These are phyloP conservation scores for Acropternis orthonyx DNA, from an alignment of 2,797 vertebrate genomes.

Conservation along the genomic window DNA sequence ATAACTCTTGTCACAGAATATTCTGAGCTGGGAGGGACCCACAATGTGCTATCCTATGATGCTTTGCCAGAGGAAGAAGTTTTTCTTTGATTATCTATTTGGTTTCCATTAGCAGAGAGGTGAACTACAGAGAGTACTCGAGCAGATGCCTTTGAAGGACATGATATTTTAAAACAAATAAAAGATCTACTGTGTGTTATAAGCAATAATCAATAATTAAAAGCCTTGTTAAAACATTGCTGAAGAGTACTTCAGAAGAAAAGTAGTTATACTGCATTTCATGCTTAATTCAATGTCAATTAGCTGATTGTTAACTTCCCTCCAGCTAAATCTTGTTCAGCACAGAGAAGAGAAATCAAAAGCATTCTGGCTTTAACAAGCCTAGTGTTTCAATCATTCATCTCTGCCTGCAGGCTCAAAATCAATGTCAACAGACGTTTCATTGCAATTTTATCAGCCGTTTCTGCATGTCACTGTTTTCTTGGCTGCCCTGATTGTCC, in stretches of 20 bases:
- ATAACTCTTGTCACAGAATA: neutral
- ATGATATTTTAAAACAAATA: constrained; percentile 73
- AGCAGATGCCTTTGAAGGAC: constrained; percentile 70
- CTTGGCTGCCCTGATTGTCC: constrained; percentile 66
- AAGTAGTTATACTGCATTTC: constrained; percentile 91
- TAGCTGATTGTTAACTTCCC: constrained; percentile 97
- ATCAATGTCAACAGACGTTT: constrained; percentile 96
- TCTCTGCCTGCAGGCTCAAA: constrained; percentile 88
- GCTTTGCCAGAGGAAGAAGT: neutral
- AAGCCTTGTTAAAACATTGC: constrained; percentile 79
- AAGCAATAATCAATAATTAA: constrained; percentile 85
- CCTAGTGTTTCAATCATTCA: constrained; percentile 95
- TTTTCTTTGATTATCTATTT: neutral
- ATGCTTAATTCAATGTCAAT: constrained; percentile 99
- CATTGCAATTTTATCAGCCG: constrained; percentile 92
- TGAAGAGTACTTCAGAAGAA: constrained; percentile 81
- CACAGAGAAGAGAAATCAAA: constrained; percentile 89
- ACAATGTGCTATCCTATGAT: neutral
- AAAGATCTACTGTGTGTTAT: constrained; percentile 73
- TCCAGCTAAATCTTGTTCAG: constrained; percentile 89
- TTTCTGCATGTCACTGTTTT: constrained; percentile 82
- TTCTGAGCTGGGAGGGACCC: neutral
- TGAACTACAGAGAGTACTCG: neutral
- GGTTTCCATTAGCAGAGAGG: neutral
- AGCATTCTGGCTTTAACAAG: constrained; percentile 93